A percentile compares a stretch with the other conserved stretches of the same genome.
Conservation (phyloP, 2,888 invertebrate species). For the Acanthosoma haemorrhoidale region DNA sequence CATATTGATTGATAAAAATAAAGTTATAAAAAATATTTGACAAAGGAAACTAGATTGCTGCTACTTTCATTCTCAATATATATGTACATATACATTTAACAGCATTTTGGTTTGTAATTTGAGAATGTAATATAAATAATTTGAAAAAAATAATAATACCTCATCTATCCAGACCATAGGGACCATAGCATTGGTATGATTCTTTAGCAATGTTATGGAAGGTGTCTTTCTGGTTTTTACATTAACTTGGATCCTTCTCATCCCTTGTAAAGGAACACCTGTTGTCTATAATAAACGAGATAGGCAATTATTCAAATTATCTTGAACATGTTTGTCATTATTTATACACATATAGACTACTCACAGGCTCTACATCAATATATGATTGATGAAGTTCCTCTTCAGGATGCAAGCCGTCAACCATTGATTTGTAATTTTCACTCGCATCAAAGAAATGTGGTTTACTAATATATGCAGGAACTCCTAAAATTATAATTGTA, state of each 20-base stretch:
- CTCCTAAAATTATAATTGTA: background rate
- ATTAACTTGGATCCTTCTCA: conserved; percentile 34
- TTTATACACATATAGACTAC: too few species aligned
- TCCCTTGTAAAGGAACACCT: conserved; percentile 33
- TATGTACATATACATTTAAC: too few species aligned
- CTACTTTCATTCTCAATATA: too few species aligned
- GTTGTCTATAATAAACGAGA: conserved; percentile 31
- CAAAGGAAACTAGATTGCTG: too few species aligned
- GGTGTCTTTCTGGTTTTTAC: conserved; percentile 26
- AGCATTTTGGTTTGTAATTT: too few species aligned
- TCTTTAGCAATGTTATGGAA: conserved; percentile 21
- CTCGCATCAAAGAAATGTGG: conserved; percentile 33
- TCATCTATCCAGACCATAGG: conserved; percentile 37
- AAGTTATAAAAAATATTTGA: too few species aligned
- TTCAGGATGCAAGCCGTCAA: conserved; percentile 33
- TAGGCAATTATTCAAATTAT: too few species aligned
- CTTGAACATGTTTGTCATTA: too few species aligned
- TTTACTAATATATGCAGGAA: too few species aligned
- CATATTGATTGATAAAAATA: too few species aligned
- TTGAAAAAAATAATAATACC: conserved; percentile 7
- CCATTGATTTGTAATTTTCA: conserved; percentile 13
- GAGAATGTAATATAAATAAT: too few species aligned
- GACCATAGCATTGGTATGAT: conserved; percentile 21
- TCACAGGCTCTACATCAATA: conserved; percentile 35
- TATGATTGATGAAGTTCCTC: conserved; percentile 25